Base-by-base conservation (phyloP, 2,888 invertebrate genomes). In the Scrobipalpa costella region DNA sequence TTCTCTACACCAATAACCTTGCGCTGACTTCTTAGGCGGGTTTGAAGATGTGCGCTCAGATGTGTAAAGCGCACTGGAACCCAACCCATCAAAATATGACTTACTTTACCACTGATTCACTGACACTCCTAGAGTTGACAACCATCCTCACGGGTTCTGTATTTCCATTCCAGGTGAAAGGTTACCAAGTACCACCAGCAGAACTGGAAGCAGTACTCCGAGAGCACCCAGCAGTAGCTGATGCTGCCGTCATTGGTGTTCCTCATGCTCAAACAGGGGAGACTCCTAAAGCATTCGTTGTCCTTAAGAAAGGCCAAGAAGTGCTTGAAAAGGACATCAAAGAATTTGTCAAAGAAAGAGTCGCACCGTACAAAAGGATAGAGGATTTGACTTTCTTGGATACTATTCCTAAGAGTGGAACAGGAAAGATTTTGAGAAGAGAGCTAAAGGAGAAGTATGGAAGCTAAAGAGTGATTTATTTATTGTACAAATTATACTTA, bases 191-290 rank as follows among this genome's bases (percentile, higher is more conserved):
- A 7, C 94, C 98, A 3, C 98, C 98, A 33, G 97, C 98, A 0
- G 98, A 98, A 81, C 82, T 98, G 38, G 98, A 98, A 86, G 95
- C 93, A 38, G 72, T 96, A 6, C 81, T 97, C 5, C 91, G 96
- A 21, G 92, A 93, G 6, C 95, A 96, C 84, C 96, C 96, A 0
- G 93, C 93, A 27, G 92, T 98, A 0, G 80, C 84, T 11, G 98
- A 98, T 72, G 96, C 95, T 0, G 98, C 96, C 0, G 98, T 98
- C 0, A 90, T 98, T 63, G 98, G 97, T 0, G 85, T 96, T 1
- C 94, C 95, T 0, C 94, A 97, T 77, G 87, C 92, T 0, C 80
- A 86, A 6, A 92, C 90, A 67, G 97, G 97, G 0, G 97, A 98
- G 86, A 90, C 94, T 1, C 97, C 97, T 0, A 93, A 94, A 76